Conservation (phyloP, 2,797 vertebrate species). For the Gymnopithys bicolor region DNA sequence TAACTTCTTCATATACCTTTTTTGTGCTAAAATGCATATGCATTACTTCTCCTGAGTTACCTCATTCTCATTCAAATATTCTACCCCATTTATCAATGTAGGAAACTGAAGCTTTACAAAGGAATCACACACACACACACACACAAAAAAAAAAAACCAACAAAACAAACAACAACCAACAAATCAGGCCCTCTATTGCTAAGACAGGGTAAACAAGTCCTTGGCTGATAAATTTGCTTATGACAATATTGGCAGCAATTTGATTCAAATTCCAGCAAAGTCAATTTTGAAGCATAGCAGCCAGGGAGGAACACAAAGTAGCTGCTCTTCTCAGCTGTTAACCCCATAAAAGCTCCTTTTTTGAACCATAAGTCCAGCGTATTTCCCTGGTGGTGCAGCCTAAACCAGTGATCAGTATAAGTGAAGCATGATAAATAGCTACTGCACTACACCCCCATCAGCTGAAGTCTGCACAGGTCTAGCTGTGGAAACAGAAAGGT, state of each 20-base stretch:
- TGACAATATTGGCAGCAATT: conserved; percentile 48
- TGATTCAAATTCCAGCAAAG: conserved; percentile 41
- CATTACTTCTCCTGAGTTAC: not conserved
- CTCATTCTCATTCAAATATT: conserved; percentile 20
- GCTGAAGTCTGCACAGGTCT: conserved; percentile 66
- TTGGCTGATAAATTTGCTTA: conserved; percentile 41
- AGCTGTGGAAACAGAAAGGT: conserved; percentile 80
- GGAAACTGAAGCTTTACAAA: conserved; percentile 42
- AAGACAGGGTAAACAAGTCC: conserved; percentile 45
- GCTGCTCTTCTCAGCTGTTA: conserved; percentile 40
- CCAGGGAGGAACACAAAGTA: not conserved
- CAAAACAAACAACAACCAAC: not conserved
- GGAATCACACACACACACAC: not conserved
- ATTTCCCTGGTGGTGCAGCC: conserved; percentile 52
- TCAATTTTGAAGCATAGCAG: conserved; percentile 27
- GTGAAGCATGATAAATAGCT: conserved; percentile 83
- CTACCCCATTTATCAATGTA: conserved; percentile 30
- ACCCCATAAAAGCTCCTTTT: conserved; percentile 46
- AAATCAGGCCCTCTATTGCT: conserved; percentile 2
- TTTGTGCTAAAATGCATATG: not conserved
- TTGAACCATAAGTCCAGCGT: conserved; percentile 18
- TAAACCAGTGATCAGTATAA: conserved; percentile 72
- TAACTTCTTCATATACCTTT: not conserved
- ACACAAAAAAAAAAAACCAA: not conserved
- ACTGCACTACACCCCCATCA: conserved; percentile 52